Conservation (phyloP, 2,797 vertebrate species). For the Pristis pectinata region DNA sequence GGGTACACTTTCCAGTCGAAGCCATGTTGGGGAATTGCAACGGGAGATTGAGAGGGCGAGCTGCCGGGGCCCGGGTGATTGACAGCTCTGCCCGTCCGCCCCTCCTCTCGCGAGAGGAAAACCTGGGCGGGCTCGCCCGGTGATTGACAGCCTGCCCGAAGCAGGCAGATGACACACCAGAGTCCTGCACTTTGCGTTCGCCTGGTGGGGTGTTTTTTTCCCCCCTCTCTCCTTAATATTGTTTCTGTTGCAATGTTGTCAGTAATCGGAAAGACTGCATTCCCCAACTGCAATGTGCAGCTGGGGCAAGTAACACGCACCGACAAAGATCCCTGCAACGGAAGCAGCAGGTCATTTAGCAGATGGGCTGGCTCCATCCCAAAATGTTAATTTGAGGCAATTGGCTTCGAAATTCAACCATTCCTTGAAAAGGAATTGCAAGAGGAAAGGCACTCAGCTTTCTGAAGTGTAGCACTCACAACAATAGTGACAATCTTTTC, state of each 20-base stretch:
- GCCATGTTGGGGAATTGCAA: constrained; percentile 67
- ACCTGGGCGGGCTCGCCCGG: constrained; percentile 39
- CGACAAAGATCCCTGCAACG: neutral
- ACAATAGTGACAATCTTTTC: neutral
- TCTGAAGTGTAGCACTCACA: neutral
- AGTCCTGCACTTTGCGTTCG: neutral
- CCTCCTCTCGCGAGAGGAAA: constrained; percentile 10
- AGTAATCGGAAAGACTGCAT: neutral
- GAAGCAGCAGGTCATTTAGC: neutral
- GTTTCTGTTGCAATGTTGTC: neutral
- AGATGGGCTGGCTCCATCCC: neutral
- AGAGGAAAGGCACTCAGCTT: neutral
- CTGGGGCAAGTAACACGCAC: too few species aligned
- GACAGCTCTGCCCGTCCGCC: neutral
- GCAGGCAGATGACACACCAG: neutral
- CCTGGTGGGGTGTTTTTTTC: neutral
- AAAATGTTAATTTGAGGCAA: neutral
- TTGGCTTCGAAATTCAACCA: neutral
- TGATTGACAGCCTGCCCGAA: constrained; percentile 45
- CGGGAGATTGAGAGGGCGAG: neutral
- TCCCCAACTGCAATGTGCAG: neutral
- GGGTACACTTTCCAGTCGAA: constrained; percentile 83
- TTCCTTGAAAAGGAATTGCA: neutral
- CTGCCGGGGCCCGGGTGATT: neutral
- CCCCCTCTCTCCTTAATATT: too few species aligned